Conservation (phyloP, 23 tunicate species). For the Oikopleura albicans region DNA sequence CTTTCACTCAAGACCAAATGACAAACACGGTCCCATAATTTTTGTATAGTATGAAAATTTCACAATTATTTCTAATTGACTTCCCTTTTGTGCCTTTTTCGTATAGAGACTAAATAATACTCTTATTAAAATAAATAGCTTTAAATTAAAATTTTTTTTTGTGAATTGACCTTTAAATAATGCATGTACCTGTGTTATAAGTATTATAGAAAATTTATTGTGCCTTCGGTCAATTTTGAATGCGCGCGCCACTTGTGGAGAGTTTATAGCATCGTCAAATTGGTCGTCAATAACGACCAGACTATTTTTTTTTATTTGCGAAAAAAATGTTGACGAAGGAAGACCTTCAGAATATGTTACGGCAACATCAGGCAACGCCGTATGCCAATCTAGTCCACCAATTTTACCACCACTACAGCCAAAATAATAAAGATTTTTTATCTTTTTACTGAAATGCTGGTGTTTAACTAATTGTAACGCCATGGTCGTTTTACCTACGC, state of each 20-base stretch:
- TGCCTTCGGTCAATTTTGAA: background rate
- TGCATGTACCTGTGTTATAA: background rate
- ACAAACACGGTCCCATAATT: too few species aligned
- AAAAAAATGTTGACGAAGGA: background rate
- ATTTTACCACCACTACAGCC: background rate
- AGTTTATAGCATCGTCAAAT: background rate
- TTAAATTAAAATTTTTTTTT: too few species aligned
- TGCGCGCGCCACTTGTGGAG: background rate
- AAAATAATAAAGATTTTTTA: background rate
- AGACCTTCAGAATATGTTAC: background rate
- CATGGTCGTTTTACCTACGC: background rate
- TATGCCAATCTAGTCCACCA: background rate
- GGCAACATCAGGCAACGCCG: background rate
- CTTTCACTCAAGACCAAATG: too few species aligned
- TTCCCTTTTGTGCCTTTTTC: background rate
- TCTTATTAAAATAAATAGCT: background rate
- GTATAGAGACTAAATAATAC: background rate
- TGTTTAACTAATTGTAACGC: background rate
- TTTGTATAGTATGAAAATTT: background rate
- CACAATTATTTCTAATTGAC: background rate
- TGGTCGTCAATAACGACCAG: background rate
- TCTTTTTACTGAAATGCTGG: background rate
- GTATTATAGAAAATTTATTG: background rate
- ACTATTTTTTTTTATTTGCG: background rate
- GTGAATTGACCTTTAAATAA: too few species aligned